Percentiles rank a stretch among this genome's conserved stretches.
Conservation (phyloP, 2,113 vertebrate species). For the Labeo rohita region DNA sequence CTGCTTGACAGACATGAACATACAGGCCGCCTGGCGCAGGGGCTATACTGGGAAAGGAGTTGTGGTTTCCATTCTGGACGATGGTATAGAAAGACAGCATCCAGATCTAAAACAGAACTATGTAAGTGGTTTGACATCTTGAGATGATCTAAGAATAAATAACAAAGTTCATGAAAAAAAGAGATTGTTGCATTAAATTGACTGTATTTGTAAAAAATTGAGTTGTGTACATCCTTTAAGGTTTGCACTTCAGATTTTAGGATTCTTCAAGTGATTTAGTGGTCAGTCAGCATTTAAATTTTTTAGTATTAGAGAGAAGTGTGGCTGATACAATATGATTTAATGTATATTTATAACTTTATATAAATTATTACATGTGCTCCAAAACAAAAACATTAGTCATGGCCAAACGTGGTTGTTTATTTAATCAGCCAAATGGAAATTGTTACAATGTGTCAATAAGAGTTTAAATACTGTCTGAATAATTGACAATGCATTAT, state of each 20-base stretch:
- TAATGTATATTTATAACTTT: background rate
- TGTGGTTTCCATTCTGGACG: conserved; percentile 93
- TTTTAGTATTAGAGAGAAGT: too few relatives aligned
- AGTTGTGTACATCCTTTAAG: too few relatives aligned
- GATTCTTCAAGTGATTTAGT: too few relatives aligned
- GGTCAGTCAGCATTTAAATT: background rate
- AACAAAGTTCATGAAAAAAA: background rate
- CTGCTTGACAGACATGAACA: conserved; percentile 90
- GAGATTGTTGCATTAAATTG: too few relatives aligned
- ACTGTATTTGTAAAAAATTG: too few relatives aligned
- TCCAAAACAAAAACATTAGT: background rate
- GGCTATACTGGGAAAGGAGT: conserved; percentile 94
- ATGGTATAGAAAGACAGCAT: conserved; percentile 91
- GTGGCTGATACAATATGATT: background rate
- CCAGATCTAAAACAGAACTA: conserved; percentile 95
- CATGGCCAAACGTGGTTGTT: background rate
- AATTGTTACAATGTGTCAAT: background rate
- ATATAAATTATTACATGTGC: background rate
- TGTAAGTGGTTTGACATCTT: conserved; percentile 76
- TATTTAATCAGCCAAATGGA: background rate
- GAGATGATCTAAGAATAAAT: background rate
- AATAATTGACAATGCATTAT: background rate
- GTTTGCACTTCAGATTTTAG: background rate
- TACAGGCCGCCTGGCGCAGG: conserved; percentile 90
- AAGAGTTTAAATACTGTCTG: background rate